These are phyloP conservation scores for Microctenopoma lineatum DNA, from an alignment of 2,797 vertebrate species.

Conservation along the genomic window DNA sequence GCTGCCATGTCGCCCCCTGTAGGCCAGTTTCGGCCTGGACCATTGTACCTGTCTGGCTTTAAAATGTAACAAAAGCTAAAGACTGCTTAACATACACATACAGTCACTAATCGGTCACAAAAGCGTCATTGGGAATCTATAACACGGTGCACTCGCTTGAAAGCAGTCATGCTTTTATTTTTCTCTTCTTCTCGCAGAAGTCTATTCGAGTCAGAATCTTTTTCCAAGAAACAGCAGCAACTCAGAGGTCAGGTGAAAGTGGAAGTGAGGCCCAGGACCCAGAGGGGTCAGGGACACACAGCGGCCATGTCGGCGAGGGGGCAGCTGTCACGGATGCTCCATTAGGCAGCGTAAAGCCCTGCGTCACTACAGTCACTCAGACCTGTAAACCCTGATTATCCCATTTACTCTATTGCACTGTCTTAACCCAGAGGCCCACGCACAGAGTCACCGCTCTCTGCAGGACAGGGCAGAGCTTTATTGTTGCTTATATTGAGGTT, in stretches of 20 bases:
- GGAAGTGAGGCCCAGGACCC: neutral
- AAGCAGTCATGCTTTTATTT: neutral
- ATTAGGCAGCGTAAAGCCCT: conserved; percentile 78
- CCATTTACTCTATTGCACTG: conserved; percentile 76
- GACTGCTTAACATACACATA: neutral
- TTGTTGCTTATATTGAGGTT: neutral
- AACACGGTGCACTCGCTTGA: too few species aligned
- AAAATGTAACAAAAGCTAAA: neutral
- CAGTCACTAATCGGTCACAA: neutral
- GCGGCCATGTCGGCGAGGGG: conserved; percentile 55
- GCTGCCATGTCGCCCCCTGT: conserved; percentile 77
- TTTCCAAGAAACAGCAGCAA: neutral
- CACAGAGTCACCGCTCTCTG: conserved; percentile 21
- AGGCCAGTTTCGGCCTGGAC: conserved; percentile 43
- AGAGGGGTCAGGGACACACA: conserved; percentile 4
- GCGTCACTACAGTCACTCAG: conserved; percentile 75
- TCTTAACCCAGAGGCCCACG: conserved; percentile 59
- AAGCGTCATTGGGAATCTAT: neutral
- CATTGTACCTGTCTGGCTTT: neutral
- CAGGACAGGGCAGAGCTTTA: neutral
- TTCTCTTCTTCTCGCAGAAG: neutral
- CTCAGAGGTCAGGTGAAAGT: conserved; percentile 34
- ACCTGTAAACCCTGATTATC: conserved; percentile 86
- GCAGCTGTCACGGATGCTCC: conserved; percentile 73
- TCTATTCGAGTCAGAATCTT: neutral